phyloP scores from a whole-genome alignment of 92 coral and sea anemone genomes.

The Parazoanthus atlanticus region DNA sequence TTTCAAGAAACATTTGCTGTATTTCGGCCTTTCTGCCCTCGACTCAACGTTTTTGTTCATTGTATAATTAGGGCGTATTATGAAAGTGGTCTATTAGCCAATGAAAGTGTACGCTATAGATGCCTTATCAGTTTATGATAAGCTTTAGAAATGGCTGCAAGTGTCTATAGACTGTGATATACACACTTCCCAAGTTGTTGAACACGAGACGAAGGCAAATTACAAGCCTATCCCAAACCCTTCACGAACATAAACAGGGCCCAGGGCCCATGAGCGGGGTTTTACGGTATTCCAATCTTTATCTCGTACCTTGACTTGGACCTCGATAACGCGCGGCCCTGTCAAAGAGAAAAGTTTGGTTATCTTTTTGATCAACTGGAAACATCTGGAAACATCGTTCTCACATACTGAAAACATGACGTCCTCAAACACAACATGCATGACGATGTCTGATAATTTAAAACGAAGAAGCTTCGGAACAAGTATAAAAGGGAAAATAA shows the following conservation, averaged over 20 bases:
- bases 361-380: background rate
- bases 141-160: no score
- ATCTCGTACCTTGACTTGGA: conserved; percentile 85
- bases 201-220: background rate
- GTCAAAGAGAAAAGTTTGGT: conserved; percentile 10
- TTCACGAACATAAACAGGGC: background rate
- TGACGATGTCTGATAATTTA: background rate
- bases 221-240: background rate
- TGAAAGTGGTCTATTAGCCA: background rate
- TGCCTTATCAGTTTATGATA: background rate
- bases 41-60: no score
- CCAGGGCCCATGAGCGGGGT: background rate
- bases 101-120: background rate
- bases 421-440: background rate
- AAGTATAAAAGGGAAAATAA: no score
- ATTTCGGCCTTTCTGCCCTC: no score
- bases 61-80: no score
- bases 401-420: background rate
- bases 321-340: conserved; percentile 97
- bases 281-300: background rate
- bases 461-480: no score
- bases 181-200: no score
- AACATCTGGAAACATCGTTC: background rate
- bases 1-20: no score
- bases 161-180: no score